Percentiles rank a stretch among this genome's conserved stretches.
phyloP scores from a whole-genome alignment of 2,888 invertebrate species.

The Troilus luridus region DNA sequence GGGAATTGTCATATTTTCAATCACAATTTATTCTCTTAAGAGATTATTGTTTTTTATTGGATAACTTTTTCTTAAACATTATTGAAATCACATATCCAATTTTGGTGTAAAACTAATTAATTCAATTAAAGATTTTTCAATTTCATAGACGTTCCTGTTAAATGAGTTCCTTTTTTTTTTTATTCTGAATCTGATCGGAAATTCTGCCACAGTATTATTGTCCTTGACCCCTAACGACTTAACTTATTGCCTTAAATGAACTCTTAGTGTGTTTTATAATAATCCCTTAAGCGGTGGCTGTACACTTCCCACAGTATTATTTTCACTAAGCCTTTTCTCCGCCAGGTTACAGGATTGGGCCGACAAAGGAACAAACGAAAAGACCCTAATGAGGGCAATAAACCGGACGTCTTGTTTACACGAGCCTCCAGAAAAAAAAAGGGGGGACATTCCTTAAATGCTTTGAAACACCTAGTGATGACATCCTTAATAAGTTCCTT shows the following conservation, averaged over 20 bases:
- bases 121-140: too few species aligned
- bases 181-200: too few species aligned
- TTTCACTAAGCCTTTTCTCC: neutral
- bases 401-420: neutral
- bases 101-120: too few species aligned
- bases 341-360: neutral
- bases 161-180: too few species aligned
- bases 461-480: neutral
- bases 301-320: neutral
- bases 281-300: neutral
- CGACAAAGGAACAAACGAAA: neutral
- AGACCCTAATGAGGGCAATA: conserved; percentile 1
- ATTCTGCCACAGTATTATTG: too few species aligned
- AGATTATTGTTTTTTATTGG: too few species aligned
- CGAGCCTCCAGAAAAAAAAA: neutral
- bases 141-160: too few species aligned
- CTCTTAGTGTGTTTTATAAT: neutral
- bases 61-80: too few species aligned
- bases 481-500: neutral
- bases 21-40: too few species aligned
- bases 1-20: too few species aligned
- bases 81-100: too few species aligned
- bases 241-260: neutral
- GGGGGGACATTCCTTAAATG: neutral
- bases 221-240: neutral